Percentiles rank a stretch among this genome's conserved stretches.
Conservation (phyloP, 2,113 vertebrate species). For the Mobula hypostoma region DNA sequence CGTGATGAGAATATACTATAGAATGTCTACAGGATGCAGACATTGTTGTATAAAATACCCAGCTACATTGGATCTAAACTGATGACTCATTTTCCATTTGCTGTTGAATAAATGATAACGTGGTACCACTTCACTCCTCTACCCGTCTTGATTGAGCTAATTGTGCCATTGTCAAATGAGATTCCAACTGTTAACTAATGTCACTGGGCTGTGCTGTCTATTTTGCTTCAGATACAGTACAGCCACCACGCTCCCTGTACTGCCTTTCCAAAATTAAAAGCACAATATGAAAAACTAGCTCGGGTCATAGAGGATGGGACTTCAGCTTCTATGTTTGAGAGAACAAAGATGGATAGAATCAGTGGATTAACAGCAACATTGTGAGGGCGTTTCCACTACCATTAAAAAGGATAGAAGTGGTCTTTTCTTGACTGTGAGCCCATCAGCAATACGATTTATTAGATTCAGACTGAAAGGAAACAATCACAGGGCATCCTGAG, state of each 20-base stretch:
- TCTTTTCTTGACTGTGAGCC: background rate
- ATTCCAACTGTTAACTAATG: background rate
- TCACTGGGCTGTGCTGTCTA: background rate
- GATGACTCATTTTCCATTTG: background rate
- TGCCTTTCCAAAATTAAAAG: background rate
- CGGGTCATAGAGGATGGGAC: too few relatives aligned
- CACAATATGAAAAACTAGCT: background rate
- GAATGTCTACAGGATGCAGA: background rate
- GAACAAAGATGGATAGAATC: too few relatives aligned
- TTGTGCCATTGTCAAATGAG: background rate
- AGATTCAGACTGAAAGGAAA: background rate
- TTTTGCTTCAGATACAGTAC: background rate
- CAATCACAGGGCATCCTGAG: background rate
- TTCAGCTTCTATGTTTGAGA: too few relatives aligned
- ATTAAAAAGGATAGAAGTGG: background rate
- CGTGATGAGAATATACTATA: background rate
- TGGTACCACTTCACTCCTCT: background rate
- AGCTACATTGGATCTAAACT: background rate
- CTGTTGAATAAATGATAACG: background rate
- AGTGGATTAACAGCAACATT: too few relatives aligned
- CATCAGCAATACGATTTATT: too few relatives aligned
- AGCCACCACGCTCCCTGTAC: background rate
- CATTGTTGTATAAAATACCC: background rate
- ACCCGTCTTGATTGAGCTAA: background rate
- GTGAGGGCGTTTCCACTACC: too few relatives aligned